These are phyloP conservation scores for Amphilophus citrinellus DNA, from an alignment of 2,113 vertebrate species.

Conservation along the genomic window DNA sequence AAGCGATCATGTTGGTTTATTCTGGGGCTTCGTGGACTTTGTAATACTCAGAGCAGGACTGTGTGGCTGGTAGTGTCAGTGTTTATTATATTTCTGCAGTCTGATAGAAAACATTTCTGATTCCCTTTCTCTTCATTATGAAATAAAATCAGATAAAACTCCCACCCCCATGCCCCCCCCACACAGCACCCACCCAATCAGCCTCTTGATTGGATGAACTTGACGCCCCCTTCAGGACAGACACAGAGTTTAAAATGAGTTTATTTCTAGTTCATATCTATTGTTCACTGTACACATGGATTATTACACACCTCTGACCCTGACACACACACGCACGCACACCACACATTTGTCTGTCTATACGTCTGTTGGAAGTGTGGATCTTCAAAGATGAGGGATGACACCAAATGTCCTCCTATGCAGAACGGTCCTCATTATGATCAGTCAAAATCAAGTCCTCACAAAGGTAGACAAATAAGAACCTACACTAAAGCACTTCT, in stretches of 20 bases:
- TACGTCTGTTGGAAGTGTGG: not conserved
- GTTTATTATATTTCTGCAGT: slow-evolving; percentile 29
- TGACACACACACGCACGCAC: slow-evolving; percentile 12
- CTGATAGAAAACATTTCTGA: slow-evolving; percentile 25
- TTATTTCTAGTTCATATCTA: slow-evolving; percentile 30
- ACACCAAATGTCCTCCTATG: not conserved
- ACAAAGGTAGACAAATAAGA: not conserved
- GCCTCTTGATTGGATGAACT: not conserved
- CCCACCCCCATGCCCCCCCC: not conserved
- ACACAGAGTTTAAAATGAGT: slow-evolving; percentile 7
- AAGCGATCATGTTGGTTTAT: not conserved
- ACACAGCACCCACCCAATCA: not conserved
- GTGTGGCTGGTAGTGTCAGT: not conserved
- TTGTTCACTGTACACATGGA: slow-evolving; percentile 23
- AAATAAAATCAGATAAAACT: slow-evolving; percentile 1
- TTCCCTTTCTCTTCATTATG: not conserved
- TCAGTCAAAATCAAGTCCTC: not conserved
- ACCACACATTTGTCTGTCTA: not conserved
- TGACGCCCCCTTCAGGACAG: slow-evolving; percentile 2
- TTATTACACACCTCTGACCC: slow-evolving; percentile 8
- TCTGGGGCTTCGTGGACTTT: not conserved
- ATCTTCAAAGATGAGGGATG: not conserved
- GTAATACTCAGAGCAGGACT: not conserved
- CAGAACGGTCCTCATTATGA: not conserved
- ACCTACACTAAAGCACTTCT: too few relatives aligned